A percentile compares a stretch with the other conserved stretches of the same genome.
These are phyloP conservation scores for Apostichopus parvimensis DNA, from an alignment of 35 echinoderm and acorn worm genomes.

Conservation along the genomic window DNA sequence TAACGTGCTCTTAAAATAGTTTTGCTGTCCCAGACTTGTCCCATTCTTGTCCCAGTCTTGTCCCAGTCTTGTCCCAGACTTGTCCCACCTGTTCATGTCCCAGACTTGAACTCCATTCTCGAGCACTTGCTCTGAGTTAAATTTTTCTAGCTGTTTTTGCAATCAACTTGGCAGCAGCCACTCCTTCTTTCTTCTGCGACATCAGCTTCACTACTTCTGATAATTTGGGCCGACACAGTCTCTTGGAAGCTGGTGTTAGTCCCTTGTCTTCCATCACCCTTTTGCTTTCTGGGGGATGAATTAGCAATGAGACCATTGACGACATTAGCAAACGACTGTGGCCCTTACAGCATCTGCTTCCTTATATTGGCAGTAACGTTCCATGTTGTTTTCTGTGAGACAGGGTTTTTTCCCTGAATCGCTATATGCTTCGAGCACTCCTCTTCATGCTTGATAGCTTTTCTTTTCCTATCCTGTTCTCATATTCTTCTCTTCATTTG, in stretches of 20 bases:
- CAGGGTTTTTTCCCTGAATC: not conserved
- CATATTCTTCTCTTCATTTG: conserved; percentile 11
- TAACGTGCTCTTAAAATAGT: conserved; percentile 20
- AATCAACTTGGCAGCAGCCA: conserved; percentile 20
- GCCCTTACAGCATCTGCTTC: conserved; percentile 26
- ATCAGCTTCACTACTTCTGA: conserved; percentile 4
- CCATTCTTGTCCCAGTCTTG: too few species aligned
- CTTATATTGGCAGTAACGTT: conserved; percentile 25
- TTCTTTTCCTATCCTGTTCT: conserved; percentile 2
- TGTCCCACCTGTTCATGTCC: too few species aligned
- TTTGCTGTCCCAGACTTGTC: conserved; percentile 13
- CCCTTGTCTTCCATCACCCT: conserved; percentile 34
- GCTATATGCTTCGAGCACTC: not conserved
- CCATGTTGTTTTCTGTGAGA: conserved; percentile 30
- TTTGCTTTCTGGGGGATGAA: conserved; percentile 31
- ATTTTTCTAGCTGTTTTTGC: not conserved
- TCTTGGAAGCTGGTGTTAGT: not conserved
- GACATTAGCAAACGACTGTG: not conserved
- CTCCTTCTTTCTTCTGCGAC: conserved; percentile 2
- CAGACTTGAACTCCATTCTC: conserved; percentile 18
- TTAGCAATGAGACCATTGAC: conserved; percentile 39
- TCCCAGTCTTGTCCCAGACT: too few species aligned
- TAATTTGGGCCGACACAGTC: conserved; percentile 32
- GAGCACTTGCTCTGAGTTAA: not conserved
- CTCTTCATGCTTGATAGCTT: conserved; percentile 11